Conservation (phyloP, 2,888 invertebrate species). For the Ennomos erosarius region DNA sequence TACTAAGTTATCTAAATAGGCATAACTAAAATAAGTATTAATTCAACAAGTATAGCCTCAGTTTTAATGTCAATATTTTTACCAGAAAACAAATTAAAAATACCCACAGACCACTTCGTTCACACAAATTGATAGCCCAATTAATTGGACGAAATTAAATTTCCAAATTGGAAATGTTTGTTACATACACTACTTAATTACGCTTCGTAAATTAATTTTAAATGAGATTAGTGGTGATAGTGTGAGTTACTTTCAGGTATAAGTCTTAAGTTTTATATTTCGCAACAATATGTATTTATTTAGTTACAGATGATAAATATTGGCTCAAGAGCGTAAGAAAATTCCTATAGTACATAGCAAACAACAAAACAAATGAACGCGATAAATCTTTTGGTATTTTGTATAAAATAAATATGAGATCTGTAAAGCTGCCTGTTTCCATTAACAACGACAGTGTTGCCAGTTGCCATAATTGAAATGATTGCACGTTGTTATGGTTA, state of each 20-base stretch:
- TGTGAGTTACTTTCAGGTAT: background rate
- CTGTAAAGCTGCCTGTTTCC: background rate
- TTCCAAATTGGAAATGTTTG: constrained; percentile 17
- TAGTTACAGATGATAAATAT: too few species aligned
- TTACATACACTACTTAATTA: constrained; percentile 32
- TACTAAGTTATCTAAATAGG: too few species aligned
- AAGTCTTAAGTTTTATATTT: background rate
- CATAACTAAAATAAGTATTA: too few species aligned
- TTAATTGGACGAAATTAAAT: constrained; percentile 27
- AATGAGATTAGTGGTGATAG: constrained; percentile 25
- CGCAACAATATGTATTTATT: too few species aligned
- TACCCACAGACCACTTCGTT: constrained; percentile 14
- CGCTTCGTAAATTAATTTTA: constrained; percentile 28
- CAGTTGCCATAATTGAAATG: constrained; percentile 25
- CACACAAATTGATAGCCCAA: constrained; percentile 25
- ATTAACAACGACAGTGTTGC: constrained; percentile 9
- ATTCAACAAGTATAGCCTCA: too few species aligned
- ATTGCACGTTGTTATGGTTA: constrained; percentile 29
- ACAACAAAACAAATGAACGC: too few species aligned
- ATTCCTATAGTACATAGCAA: too few species aligned
- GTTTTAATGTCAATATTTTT: background rate
- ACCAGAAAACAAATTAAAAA: constrained; percentile 9
- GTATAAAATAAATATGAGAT: constrained; percentile 10
- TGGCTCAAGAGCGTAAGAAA: too few species aligned
- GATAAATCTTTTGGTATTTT: background rate